Evolutionary conservation across 2,113 vertebrate genomes (phyloP).

Genomic region (Dascyllus trimaculatus): DNA sequence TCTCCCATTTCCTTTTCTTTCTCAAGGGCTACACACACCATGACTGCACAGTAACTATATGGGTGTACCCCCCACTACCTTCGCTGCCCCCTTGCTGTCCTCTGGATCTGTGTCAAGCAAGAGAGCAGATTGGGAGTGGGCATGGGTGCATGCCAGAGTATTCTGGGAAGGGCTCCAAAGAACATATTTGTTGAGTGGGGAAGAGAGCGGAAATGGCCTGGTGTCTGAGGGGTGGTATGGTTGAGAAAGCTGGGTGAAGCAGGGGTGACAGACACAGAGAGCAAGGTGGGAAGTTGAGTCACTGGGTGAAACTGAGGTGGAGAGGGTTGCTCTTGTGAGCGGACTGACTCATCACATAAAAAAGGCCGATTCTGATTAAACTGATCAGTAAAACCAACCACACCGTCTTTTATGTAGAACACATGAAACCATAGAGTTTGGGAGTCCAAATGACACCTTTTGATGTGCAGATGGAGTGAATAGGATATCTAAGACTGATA

Average conservation of each 20-base stretch:
- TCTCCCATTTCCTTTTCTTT: slow-evolving; percentile 36
- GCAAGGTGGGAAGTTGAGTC: slow-evolving; percentile 67
- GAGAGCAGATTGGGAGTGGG: slow-evolving; percentile 80
- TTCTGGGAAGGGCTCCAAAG: slow-evolving; percentile 88
- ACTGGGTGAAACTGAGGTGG: slow-evolving; percentile 53
- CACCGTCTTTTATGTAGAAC: neutral
- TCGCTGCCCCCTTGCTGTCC: slow-evolving; percentile 74
- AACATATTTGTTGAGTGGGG: slow-evolving; percentile 87
- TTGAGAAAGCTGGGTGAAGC: slow-evolving; percentile 67
- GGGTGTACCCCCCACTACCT: slow-evolving; percentile 53
- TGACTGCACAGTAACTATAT: slow-evolving; percentile 55
- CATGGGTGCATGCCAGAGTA: slow-evolving; percentile 80
- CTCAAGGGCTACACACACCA: slow-evolving; percentile 20
- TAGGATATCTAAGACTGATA: neutral
- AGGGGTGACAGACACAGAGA: slow-evolving; percentile 61
- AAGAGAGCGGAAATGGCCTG: slow-evolving; percentile 88
- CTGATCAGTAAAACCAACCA: neutral
- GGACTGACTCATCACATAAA: slow-evolving; percentile 44
- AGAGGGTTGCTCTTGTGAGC: slow-evolving; percentile 67
- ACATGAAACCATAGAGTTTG: neutral
- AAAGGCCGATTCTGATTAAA: slow-evolving; percentile 18
- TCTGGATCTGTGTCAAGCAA: slow-evolving; percentile 83
- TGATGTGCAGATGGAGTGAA: neutral
- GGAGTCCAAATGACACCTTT: neutral
- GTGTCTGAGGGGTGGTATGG: slow-evolving; percentile 75